Conservation (phyloP, 2,113 vertebrate genomes). For the Brienomyrus longianalis region DNA sequence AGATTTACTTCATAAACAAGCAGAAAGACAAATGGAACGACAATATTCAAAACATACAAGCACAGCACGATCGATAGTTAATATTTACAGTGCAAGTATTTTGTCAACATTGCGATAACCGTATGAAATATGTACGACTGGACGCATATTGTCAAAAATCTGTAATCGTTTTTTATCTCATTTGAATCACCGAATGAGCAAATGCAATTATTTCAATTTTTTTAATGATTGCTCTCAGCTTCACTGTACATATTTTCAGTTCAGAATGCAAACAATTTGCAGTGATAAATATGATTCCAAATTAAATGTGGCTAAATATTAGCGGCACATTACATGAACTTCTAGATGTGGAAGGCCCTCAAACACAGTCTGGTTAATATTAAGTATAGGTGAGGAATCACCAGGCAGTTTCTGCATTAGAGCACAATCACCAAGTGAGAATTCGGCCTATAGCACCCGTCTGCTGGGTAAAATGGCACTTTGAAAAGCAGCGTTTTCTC, state of each 20-base stretch:
- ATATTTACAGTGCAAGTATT: neutral
- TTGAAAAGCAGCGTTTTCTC: neutral
- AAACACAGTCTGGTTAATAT: neutral
- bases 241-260: neutral
- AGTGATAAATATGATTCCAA: neutral
- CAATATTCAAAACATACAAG: neutral
- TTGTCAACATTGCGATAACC: neutral
- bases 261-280: neutral
- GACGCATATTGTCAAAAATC: neutral
- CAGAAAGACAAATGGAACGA: neutral
- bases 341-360: neutral
- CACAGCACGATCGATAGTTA: neutral
- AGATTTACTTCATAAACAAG: neutral
- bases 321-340: neutral
- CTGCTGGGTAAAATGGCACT: neutral
- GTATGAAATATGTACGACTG: neutral
- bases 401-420: neutral
- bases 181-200: too few relatives aligned
- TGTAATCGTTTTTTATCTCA: neutral
- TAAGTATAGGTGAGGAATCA: neutral
- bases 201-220: too few relatives aligned
- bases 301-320: neutral
- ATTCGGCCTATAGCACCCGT: neutral
- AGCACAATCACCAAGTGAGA: neutral
- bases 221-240: neutral